phyloP scores from a whole-genome alignment of 2,797 vertebrate species.

The Pantherophis alleghaniensis region DNA sequence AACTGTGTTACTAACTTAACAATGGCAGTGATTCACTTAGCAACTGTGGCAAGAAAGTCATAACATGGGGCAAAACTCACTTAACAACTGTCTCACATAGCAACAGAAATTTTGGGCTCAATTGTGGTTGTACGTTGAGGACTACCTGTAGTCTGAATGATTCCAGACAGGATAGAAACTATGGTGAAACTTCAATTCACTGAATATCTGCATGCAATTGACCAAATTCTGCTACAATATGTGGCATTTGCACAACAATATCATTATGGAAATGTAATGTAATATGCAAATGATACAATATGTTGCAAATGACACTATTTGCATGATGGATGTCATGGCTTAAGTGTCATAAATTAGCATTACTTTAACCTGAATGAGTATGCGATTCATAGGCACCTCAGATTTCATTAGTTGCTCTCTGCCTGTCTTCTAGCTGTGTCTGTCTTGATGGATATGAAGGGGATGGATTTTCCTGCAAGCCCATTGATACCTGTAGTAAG shows the following conservation, averaged over 20 bases:
- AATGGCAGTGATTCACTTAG: too few species aligned
- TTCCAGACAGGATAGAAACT: not conserved
- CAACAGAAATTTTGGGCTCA: too few species aligned
- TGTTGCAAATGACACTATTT: not conserved
- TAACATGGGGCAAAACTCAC: too few species aligned
- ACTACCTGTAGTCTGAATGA: not conserved
- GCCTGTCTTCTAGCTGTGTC: constrained; percentile 78
- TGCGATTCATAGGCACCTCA: not conserved
- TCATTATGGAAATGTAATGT: not conserved
- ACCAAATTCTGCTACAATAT: not conserved
- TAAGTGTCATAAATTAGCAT: not conserved
- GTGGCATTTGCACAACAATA: not conserved
- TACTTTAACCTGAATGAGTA: constrained; percentile 4
- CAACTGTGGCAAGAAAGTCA: too few species aligned
- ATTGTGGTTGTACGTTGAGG: too few species aligned
- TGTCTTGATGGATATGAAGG: constrained; percentile 89
- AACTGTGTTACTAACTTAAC: too few species aligned
- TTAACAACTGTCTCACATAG: too few species aligned
- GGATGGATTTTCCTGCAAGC: constrained; percentile 84
- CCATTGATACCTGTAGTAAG: constrained; percentile 79
- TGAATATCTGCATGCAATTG: not conserved
- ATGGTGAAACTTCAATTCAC: not conserved
- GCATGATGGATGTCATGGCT: not conserved
- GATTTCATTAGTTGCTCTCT: not conserved
- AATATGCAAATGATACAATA: not conserved